Conservation (phyloP, 1,140 invertebrate genomes). For the Saxidomus purpurata region DNA sequence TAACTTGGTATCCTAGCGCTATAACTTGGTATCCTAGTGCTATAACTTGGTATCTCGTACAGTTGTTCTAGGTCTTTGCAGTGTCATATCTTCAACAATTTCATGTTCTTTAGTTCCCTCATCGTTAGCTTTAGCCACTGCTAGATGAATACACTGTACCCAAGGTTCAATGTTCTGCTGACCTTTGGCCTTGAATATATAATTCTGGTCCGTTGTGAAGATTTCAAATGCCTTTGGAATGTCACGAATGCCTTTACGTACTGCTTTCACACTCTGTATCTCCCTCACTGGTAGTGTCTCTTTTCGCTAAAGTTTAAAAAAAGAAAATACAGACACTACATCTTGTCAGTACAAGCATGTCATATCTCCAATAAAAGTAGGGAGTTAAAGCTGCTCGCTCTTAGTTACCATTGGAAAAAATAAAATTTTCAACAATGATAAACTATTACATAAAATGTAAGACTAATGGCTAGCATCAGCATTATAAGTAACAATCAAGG, state of each 20-base stretch:
- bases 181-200: constrained; percentile 97
- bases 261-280: constrained; percentile 96
- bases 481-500: too few species aligned
- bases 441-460: too few species aligned
- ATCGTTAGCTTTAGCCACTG: constrained; percentile 75
- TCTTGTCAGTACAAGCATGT: too few species aligned
- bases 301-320: constrained; percentile 75
- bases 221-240: constrained; percentile 98
- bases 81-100: constrained; percentile 61
- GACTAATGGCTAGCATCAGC: too few species aligned
- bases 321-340: too few species aligned
- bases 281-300: constrained; percentile 91
- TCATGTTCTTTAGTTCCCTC: constrained; percentile 35
- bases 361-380: too few species aligned
- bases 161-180: constrained; percentile 98
- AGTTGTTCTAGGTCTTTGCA: constrained; percentile 67
- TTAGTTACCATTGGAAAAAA: too few species aligned
- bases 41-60: constrained; percentile 75
- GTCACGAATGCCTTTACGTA: constrained; percentile 89
- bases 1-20: constrained; percentile 76
- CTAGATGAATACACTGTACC: constrained; percentile 87
- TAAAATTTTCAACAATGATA: too few species aligned
- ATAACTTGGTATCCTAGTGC: too few species aligned
- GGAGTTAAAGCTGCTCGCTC: too few species aligned
- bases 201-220: constrained; percentile 95